Evolutionary conservation across 2,888 invertebrate species (phyloP), one percentile per base, ranked within the genome.

Genomic region (Synanthedon formicaeformis): DNA sequence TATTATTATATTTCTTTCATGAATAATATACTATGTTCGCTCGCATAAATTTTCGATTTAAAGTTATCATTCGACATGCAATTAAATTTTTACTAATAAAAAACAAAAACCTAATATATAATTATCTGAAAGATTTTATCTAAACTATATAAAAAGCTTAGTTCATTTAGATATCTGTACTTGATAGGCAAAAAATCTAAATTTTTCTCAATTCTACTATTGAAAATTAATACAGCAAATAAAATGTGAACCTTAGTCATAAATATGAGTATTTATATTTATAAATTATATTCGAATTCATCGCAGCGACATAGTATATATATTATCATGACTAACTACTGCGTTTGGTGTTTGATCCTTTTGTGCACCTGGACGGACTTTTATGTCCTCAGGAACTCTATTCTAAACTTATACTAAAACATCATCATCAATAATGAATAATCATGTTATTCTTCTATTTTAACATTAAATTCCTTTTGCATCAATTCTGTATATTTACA

Each of bases 291-390:
- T 34, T 2, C 1, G 66, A 70, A 71, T 71, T 75, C 67, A 50
- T 70, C 66, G 58, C 76, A 78, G 69, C 66, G 71, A 64, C 56
- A 59, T 65, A 67, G 62, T 58, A 52, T 63, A 60, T 66, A 59
- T n/a, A n/a, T 65, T 72, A 71, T 67, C 72, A 71, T 67, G 73
- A 75, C 81, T 81, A 81, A 74, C 86, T 87, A 87, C 83, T 75
- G 81, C 75, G 78, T 54, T 87, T 86, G 85, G 85, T 85, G 85
- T 86, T 75, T 80, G 75, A 81, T 83, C 84, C 86, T 84, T 83
- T 73, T 75, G 67, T 61, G 63, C 71, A 78, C 83, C 85, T 82
- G 81, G 81, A 84, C 79, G 83, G 83, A 84, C 84, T 71, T 64
- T 10, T 51, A 71, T 71, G 84, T 84, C 85, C 85, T 72, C 85